Evolutionary conservation across 2,113 vertebrate species (phyloP).

Genomic region (Struthio camelus): DNA sequence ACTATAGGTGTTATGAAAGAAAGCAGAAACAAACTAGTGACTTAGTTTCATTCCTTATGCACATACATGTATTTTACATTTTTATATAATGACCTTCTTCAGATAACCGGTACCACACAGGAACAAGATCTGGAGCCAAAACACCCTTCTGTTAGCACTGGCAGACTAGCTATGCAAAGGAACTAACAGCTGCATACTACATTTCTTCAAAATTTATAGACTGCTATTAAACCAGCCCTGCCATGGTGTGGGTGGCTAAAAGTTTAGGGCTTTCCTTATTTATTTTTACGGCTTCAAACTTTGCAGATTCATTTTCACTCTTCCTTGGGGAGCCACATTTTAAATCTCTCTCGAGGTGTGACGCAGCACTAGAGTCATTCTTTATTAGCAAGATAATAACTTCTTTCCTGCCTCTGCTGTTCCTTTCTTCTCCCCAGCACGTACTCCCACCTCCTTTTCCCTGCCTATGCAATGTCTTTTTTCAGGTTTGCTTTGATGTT

Average conservation of each 20-base stretch:
- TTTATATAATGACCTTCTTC: background rate
- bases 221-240: background rate
- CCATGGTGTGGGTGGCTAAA: background rate
- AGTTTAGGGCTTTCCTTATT: slow-evolving; percentile 23
- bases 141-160: background rate
- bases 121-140: background rate
- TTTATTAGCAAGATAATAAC: background rate
- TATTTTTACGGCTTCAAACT: slow-evolving; percentile 9
- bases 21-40: background rate
- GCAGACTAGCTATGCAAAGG: background rate
- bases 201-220: background rate
- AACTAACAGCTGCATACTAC: background rate
- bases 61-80: background rate
- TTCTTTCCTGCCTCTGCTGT: background rate
- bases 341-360: background rate
- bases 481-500: background rate
- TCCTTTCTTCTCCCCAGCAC: background rate
- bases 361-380: background rate
- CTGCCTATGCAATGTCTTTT: background rate
- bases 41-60: background rate
- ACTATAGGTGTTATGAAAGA: background rate
- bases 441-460: background rate
- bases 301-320: background rate
- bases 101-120: background rate
- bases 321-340: background rate